Percentiles rank a stretch among this genome's conserved stretches.
phyloP scores from a whole-genome alignment of 2,888 invertebrate species.

The Aleiodes testaceus region DNA sequence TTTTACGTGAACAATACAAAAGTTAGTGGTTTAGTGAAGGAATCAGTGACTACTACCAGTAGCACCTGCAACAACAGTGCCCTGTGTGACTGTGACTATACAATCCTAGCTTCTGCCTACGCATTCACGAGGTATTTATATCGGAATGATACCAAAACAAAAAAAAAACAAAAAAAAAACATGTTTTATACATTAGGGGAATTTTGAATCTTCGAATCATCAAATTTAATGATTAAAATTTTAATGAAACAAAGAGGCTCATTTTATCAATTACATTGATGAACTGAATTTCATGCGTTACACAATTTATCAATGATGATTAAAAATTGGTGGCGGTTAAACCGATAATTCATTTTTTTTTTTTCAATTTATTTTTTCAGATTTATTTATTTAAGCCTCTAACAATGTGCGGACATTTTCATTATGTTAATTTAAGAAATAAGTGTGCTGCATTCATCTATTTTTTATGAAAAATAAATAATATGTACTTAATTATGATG shows the following conservation, averaged over 20 bases:
- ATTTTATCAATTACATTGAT: constrained; percentile 20
- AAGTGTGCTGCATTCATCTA: background rate
- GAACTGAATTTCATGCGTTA: constrained; percentile 24
- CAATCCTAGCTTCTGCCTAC: constrained; percentile 72
- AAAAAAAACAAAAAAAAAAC: constrained; percentile 24
- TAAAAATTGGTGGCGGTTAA: constrained; percentile 35
- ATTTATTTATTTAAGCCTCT: background rate
- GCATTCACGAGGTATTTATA: constrained; percentile 72
- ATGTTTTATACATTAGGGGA: constrained; percentile 18
- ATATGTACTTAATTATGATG: constrained; percentile 15
- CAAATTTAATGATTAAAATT: constrained; percentile 9
- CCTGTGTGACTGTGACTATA: constrained; percentile 71
- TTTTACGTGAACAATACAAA: constrained; percentile 53
- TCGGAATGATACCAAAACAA: constrained; percentile 71
- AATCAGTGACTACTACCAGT: constrained; percentile 71
- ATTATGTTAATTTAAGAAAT: constrained; percentile 16
- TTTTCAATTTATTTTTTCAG: background rate
- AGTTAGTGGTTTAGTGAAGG: constrained; percentile 71
- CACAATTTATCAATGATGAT: constrained; percentile 8
- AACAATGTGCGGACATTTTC: constrained; percentile 13
- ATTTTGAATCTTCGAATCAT: constrained; percentile 27
- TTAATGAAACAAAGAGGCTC: constrained; percentile 7
- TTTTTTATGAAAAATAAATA: background rate
- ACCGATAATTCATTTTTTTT: constrained; percentile 4
- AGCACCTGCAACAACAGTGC: constrained; percentile 71